A percentile compares a stretch with the other conserved stretches of the same genome.
These are phyloP conservation scores for Neolamprologus fasciatus DNA, from an alignment of 2,113 vertebrate species.

Conservation along the genomic window DNA sequence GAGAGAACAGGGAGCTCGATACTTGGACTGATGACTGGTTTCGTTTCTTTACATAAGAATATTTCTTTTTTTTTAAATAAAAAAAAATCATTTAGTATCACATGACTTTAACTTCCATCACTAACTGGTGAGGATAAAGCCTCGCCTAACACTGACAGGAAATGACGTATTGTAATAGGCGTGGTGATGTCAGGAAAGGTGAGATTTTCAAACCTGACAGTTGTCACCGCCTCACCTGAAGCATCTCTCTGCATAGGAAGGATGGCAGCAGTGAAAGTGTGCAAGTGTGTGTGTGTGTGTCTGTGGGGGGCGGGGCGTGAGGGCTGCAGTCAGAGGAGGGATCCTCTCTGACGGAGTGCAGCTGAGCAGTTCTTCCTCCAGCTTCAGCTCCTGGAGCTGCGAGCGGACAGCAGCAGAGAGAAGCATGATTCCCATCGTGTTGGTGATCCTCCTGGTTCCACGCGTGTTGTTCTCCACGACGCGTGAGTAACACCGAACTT, in stretches of 20 bases:
- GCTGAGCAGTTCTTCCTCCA: not conserved
- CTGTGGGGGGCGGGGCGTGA: not conserved
- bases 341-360: not conserved
- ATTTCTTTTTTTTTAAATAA: not conserved
- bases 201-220: not conserved
- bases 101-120: not conserved
- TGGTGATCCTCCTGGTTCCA: conserved; percentile 41
- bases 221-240: not conserved
- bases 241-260: not conserved
- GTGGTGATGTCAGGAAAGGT: not conserved
- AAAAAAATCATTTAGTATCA: not conserved
- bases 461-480: conserved; percentile 39
- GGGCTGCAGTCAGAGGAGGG: conserved; percentile 8
- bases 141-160: not conserved
- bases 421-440: conserved; percentile 31
- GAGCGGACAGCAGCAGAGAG: not conserved
- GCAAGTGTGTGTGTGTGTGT: not conserved
- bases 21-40: not conserved
- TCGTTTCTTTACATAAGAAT: not conserved
- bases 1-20: not conserved
- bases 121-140: not conserved
- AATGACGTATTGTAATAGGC: not conserved
- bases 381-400: not conserved
- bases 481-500: conserved; percentile 54
- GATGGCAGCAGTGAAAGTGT: not conserved